Conservation (phyloP, 2,797 vertebrate species). For the Sebastes diaconus region DNA sequence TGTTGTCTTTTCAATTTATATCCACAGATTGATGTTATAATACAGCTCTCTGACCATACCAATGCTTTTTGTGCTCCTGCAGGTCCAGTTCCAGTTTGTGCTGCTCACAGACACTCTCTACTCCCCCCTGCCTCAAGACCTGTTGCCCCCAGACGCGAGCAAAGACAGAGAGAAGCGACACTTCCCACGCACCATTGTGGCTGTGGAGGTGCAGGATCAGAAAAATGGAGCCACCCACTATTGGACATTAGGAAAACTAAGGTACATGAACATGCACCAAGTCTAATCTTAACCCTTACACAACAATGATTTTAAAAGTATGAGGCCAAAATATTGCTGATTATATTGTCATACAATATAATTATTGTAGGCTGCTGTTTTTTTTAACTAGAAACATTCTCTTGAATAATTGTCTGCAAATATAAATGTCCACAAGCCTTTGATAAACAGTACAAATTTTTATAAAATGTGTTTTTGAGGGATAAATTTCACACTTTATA, state of each 20-base stretch:
- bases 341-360: not conserved
- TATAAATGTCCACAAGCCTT: too few relatives aligned
- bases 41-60: not conserved
- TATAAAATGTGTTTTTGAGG: not conserved
- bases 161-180: constrained; percentile 90
- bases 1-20: not conserved
- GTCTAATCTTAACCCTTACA: not conserved
- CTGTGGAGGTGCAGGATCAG: constrained; percentile 96
- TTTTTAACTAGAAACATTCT: too few relatives aligned
- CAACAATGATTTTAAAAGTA: not conserved
- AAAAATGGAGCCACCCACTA: constrained; percentile 98
- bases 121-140: constrained; percentile 93
- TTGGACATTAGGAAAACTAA: constrained; percentile 97
- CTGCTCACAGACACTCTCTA: constrained; percentile 96
- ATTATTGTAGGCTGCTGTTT: too few relatives aligned
- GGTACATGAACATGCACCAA: constrained; percentile 75
- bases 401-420: too few relatives aligned
- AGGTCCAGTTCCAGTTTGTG: constrained; percentile 99
- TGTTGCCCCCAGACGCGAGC: constrained; percentile 87
- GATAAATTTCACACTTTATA: not conserved
- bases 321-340: not conserved
- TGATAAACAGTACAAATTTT: not conserved
- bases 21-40: not conserved
- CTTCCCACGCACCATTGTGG: constrained; percentile 95
- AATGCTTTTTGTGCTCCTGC: constrained; percentile 4